A percentile compares a stretch with the other conserved stretches of the same genome.
Evolutionary conservation across 2,797 vertebrate genomes (phyloP).

Genomic region (Hoplostethus atlanticus): DNA sequence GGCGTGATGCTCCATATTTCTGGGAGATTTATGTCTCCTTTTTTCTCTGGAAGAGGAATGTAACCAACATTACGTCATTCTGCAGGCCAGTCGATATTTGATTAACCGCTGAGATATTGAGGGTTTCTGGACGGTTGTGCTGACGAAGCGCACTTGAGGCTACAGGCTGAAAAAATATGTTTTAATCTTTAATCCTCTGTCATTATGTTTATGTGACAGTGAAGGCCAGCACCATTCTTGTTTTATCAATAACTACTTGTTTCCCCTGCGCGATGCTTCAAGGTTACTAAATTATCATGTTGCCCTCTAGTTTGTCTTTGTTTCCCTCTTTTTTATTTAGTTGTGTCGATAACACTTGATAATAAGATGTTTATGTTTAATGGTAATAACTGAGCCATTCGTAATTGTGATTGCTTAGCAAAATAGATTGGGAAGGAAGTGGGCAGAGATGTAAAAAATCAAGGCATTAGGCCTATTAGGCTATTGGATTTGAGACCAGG

Average conservation of each 20-base stretch:
- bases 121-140: slow-evolving; percentile 84
- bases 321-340: slow-evolving; percentile 36
- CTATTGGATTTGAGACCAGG: background rate
- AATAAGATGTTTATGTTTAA: slow-evolving; percentile 21
- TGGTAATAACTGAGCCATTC: background rate
- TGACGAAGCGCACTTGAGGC: slow-evolving; percentile 85
- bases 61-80: slow-evolving; percentile 93
- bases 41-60: slow-evolving; percentile 54
- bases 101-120: slow-evolving; percentile 89
- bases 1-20: slow-evolving; percentile 2
- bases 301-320: slow-evolving; percentile 17
- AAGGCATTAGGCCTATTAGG: too few relatives aligned
- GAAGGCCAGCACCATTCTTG: slow-evolving; percentile 40
- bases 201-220: slow-evolving; percentile 80
- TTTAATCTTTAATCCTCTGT: slow-evolving; percentile 76
- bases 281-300: slow-evolving; percentile 30
- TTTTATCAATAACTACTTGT: slow-evolving; percentile 70
- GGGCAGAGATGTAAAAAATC: background rate
- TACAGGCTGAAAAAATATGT: slow-evolving; percentile 63
- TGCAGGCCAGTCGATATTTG: slow-evolving; percentile 92
- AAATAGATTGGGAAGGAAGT: slow-evolving; percentile 3
- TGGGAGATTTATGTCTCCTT: slow-evolving; percentile 41
- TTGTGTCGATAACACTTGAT: slow-evolving; percentile 29
- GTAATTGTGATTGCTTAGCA: background rate
- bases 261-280: slow-evolving; percentile 36